Conservation (phyloP, 2,797 vertebrate species). For the Microctenopoma lineatum region DNA sequence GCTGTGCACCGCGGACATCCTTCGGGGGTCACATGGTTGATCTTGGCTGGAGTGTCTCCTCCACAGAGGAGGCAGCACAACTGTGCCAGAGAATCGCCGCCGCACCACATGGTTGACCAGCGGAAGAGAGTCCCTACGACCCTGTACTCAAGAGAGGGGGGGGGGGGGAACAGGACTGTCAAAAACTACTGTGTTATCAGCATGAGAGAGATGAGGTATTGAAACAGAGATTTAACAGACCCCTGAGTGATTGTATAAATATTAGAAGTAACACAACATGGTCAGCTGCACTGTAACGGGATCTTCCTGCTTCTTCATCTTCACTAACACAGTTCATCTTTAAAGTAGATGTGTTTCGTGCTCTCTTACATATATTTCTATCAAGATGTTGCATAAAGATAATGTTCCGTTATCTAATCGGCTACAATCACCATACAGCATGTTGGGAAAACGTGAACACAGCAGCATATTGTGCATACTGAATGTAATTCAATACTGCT, state of each 20-base stretch:
- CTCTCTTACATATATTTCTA: not conserved
- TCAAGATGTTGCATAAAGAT: conserved; percentile 10
- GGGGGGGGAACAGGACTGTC: not conserved
- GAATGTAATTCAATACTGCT: conserved; percentile 5
- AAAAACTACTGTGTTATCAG: not conserved
- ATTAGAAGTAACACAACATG: not conserved
- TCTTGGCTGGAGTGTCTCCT: conserved; percentile 81
- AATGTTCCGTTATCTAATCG: conserved; percentile 26
- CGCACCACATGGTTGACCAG: conserved; percentile 70
- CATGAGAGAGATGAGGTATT: not conserved
- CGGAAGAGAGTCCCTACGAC: conserved; percentile 65
- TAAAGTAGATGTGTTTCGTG: too few relatives aligned
- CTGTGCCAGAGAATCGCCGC: conserved; percentile 85
- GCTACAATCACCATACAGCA: conserved; percentile 8
- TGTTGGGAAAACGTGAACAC: conserved; percentile 16
- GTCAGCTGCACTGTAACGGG: not conserved
- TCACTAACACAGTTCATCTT: not conserved
- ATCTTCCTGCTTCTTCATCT: not conserved
- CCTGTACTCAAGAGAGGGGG: conserved; percentile 58
- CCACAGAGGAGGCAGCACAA: conserved; percentile 82
- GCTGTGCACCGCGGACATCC: conserved; percentile 1
- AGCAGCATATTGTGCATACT: not conserved
- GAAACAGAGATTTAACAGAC: too few relatives aligned
- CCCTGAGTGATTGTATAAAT: not conserved
- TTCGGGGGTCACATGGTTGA: conserved; percentile 24